phyloP scores from a whole-genome alignment of 2,888 invertebrate genomes.

The Cremastinae sp. region DNA sequence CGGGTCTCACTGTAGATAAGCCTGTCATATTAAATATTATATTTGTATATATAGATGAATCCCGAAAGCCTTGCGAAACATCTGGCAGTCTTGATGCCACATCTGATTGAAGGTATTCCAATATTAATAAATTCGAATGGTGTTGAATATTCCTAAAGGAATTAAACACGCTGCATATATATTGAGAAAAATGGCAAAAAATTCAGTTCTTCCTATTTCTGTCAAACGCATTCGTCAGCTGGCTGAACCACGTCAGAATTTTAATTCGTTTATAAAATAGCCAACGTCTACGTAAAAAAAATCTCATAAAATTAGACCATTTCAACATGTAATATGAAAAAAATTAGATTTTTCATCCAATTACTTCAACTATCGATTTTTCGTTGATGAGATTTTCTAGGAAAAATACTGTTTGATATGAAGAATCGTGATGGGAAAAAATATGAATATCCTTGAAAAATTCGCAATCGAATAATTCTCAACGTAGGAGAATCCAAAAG shows the following conservation, averaged over 20 bases:
- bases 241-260: not conserved
- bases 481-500: slow-evolving; percentile 19
- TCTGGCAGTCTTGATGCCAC: slow-evolving; percentile 39
- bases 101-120: slow-evolving; percentile 48
- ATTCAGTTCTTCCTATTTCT: slow-evolving; percentile 18
- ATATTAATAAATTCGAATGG: slow-evolving; percentile 59
- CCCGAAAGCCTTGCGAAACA: slow-evolving; percentile 30
- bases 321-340: too few species aligned
- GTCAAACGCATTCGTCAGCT: slow-evolving; percentile 10
- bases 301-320: too few species aligned
- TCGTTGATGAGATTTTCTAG: too few species aligned
- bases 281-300: not conserved
- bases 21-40: slow-evolving; percentile 1
- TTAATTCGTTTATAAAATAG: not conserved
- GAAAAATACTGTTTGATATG: too few species aligned
- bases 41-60: slow-evolving; percentile 12
- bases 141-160: slow-evolving; percentile 55
- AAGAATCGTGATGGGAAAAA: too few species aligned
- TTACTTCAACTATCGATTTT: too few species aligned
- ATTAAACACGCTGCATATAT: slow-evolving; percentile 50
- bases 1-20: not conserved
- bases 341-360: too few species aligned
- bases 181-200: slow-evolving; percentile 28
- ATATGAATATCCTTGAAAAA: too few species aligned
- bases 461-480: too few species aligned